Evolutionary conservation across 1,140 invertebrate species (phyloP).

Genomic region (Vanessa tameamea): DNA sequence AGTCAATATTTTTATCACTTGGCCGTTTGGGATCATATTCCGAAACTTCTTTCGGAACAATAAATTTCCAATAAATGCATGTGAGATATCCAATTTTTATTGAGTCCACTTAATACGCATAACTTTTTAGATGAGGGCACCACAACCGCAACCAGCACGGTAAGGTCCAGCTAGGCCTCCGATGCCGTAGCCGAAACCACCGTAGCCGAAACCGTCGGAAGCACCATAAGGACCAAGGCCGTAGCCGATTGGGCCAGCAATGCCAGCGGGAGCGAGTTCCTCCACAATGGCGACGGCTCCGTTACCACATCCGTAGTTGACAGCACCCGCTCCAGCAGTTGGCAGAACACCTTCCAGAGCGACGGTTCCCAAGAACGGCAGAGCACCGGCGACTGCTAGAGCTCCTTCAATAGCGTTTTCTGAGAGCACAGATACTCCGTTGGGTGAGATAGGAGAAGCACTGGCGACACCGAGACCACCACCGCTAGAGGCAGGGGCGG

Average conservation of each 20-base stretch:
- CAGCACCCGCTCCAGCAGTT: conserved; percentile 28
- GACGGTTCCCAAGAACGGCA: conserved; percentile 37
- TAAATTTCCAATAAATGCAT: no score
- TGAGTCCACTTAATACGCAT: no score
- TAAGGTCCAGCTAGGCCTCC: not conserved
- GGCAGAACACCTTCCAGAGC: conserved; percentile 45
- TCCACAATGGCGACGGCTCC: conserved; percentile 46
- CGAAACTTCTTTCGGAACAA: no score
- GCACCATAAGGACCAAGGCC: conserved; percentile 12
- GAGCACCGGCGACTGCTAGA: not conserved
- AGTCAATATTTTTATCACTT: no score
- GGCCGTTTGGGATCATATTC: no score
- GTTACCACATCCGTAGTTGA: conserved; percentile 47
- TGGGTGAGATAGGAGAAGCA: not conserved
- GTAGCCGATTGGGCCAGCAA: conserved; percentile 27
- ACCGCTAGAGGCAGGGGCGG: not conserved
- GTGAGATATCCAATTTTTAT: no score
- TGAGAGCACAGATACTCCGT: conserved; percentile 7
- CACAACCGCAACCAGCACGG: conserved; percentile 15
- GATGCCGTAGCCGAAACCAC: not conserved
- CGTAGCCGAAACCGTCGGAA: not conserved
- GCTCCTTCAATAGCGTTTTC: not conserved
- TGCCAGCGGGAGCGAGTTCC: conserved; percentile 20
- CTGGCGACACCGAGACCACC: conserved; percentile 14
- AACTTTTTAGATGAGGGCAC: not conserved